Conservation (phyloP, 1,140 invertebrate genomes). For the Drosophila melanogaster region Release_6_plus_ISO1_MT NC_004354.4:17350501-17351000, state of each 20-base stretch:
- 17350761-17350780: slow-evolving; percentile 38
- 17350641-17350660: slow-evolving; percentile 77
- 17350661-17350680: slow-evolving; percentile 72
- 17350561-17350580: background rate
- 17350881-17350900: slow-evolving; percentile 83
- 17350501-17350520: too few species aligned
- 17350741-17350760: background rate
- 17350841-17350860: slow-evolving; percentile 77
- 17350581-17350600: background rate
- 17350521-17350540: background rate
- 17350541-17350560: slow-evolving; percentile 1
- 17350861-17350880: slow-evolving; percentile 80
- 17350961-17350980: background rate
- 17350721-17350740: background rate
- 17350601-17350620: slow-evolving; percentile 34
- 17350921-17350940: slow-evolving; percentile 18
- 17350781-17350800: slow-evolving; percentile 76
- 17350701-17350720: background rate
- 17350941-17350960: slow-evolving; percentile 22
- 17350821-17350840: slow-evolving; percentile 81
- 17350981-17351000: slow-evolving; percentile 29
- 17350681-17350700: slow-evolving; percentile 27
- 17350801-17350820: slow-evolving; percentile 80
- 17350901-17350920: slow-evolving; percentile 49
- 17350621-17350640: slow-evolving; percentile 70